phyloP scores from a whole-genome alignment of 2,113 vertebrate genomes.

The Verasper variegatus region DNA sequence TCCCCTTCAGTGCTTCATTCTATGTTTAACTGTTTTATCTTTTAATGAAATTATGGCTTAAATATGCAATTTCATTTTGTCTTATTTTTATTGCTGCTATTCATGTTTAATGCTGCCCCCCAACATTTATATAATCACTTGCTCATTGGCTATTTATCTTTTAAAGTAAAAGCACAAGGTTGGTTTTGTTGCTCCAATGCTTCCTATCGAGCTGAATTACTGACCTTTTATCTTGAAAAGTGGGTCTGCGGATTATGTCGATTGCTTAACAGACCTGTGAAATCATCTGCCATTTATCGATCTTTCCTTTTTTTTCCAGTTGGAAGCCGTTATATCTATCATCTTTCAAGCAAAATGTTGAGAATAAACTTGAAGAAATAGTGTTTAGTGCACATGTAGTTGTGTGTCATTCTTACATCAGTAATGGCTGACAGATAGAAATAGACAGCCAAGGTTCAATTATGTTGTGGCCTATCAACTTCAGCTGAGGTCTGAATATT shows the following conservation, averaged over 20 bases:
- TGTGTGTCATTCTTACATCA: background rate
- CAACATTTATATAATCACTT: background rate
- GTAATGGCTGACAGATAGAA: background rate
- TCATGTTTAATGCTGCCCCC: background rate
- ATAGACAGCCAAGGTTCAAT: background rate
- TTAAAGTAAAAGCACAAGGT: background rate
- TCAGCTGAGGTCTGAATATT: background rate
- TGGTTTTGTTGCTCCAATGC: too few relatives aligned
- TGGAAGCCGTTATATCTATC: background rate
- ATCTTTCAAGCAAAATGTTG: background rate
- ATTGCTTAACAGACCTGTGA: background rate
- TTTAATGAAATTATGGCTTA: too few relatives aligned
- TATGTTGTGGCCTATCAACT: background rate
- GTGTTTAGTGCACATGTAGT: too few relatives aligned
- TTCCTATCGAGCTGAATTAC: too few relatives aligned
- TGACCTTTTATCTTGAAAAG: too few relatives aligned
- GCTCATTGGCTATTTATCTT: background rate
- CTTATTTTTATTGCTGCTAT: background rate
- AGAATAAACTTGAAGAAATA: background rate
- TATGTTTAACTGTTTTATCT: too few relatives aligned
- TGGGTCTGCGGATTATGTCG: too few relatives aligned
- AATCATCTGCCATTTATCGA: background rate
- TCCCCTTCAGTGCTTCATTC: too few relatives aligned
- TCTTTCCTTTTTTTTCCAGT: too few relatives aligned
- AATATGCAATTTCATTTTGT: too few relatives aligned